Evolutionary conservation across 2,888 invertebrate species (phyloP).

Genomic region (Halictus quadricinctus): DNA sequence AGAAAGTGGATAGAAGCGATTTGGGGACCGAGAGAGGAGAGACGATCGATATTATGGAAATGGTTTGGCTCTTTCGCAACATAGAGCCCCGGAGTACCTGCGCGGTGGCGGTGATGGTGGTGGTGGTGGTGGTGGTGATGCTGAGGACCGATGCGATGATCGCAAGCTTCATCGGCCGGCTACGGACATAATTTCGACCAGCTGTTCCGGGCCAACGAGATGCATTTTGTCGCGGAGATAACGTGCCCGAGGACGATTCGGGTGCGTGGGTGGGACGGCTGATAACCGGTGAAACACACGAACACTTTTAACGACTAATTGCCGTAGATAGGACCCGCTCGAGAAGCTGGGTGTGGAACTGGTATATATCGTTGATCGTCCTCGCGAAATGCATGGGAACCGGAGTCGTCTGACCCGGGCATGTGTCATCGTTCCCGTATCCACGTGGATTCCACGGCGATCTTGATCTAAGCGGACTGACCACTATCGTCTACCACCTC

Average conservation of each 20-base stretch:
- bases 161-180: slow-evolving; percentile 23
- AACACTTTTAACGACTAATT: slow-evolving; percentile 77
- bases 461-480: slow-evolving; percentile 35
- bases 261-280: slow-evolving; percentile 74
- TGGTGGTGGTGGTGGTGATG: slow-evolving; percentile 16
- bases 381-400: slow-evolving; percentile 79
- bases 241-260: slow-evolving; percentile 63
- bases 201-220: slow-evolving; percentile 75
- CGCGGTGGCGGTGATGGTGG: background rate
- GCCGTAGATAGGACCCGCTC: slow-evolving; percentile 69
- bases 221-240: slow-evolving; percentile 79
- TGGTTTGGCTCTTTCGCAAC: slow-evolving; percentile 65
- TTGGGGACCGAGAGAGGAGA: slow-evolving; percentile 29
- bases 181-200: slow-evolving; percentile 66
- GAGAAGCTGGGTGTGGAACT: slow-evolving; percentile 61
- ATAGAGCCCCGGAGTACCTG: slow-evolving; percentile 30
- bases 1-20: slow-evolving; percentile 52
- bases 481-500: slow-evolving; percentile 9
- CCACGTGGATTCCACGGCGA: slow-evolving; percentile 52
- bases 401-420: slow-evolving; percentile 67
- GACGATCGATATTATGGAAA: slow-evolving; percentile 71
- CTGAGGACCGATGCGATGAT: slow-evolving; percentile 38
- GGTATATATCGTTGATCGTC: slow-evolving; percentile 66
- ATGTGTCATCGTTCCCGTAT: slow-evolving; percentile 62
- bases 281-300: slow-evolving; percentile 72